Base-by-base conservation (phyloP, 2,888 invertebrate species). In the Drosophila anomalata region DNA sequence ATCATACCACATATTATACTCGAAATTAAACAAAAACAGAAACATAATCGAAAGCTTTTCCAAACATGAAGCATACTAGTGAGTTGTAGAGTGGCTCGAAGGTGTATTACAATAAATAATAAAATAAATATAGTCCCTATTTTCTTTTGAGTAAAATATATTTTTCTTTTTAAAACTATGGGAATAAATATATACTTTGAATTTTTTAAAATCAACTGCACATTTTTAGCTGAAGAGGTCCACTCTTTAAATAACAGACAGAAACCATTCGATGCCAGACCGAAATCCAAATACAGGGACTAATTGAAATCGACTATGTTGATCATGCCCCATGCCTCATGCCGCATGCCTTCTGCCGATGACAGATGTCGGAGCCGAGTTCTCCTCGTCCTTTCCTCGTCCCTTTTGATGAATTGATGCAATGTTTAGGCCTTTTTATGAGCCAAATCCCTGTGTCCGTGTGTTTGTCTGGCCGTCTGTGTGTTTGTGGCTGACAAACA, bases 1-100 rank as follows among this genome's bases (percentile, higher is more conserved):
- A 74, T 83, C 80, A 80, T 61, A 78, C 79, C 79, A 80, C 83
- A 83, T 86, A 79, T 79, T 76, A 74, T 73, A 61, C 73, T 77
- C 71, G 65, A 76, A 71, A 74, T 78, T 68, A 67, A 79, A 60
- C 75, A 72, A 63, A 63, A 66, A 66, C 63, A 73, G 48, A 67
- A 71, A 55, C 75, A 57, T 61, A 72, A 75, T 80, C 73, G 80
- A 74, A 72, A 60, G 62, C 55, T 41, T 26, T 26, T 36, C 14
- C 39, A 69, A 22, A 17, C 24, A 61, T 33, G 41, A 31, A 20
- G 41, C 31, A 29, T 1, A 14, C 20, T 7, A 42, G 42, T 17
- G 9, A 33, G 20, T 2, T 2, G 4, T 31, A 33, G 58, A 24
- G 61, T 58, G 58, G n/a, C 3, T 22, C 24, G 58, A 33, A n/a